These are phyloP conservation scores for Cataglyphis albicans DNA, from an alignment of 2,888 invertebrate genomes.

Conservation along the genomic window DNA sequence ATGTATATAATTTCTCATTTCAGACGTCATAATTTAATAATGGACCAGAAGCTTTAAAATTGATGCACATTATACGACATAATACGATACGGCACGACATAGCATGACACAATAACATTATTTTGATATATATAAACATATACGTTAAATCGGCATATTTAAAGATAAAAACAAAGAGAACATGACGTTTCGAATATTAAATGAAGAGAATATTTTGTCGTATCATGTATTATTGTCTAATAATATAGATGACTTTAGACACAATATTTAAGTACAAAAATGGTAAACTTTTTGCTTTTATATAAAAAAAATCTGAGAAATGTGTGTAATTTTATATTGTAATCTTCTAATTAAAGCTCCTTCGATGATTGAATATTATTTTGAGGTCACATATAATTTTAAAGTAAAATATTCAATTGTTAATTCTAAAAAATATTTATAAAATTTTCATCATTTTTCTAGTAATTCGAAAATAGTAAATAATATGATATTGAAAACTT, in stretches of 20 bases:
- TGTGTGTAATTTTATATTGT: neutral
- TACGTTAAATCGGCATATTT: neutral
- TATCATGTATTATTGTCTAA: neutral
- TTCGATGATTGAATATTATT: neutral
- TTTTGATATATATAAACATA: neutral
- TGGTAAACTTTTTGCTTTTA: neutral
- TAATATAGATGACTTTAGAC: neutral
- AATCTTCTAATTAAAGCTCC: neutral
- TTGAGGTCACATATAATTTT: neutral
- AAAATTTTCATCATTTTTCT: neutral
- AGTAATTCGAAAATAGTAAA: neutral
- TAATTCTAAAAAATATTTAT: neutral
- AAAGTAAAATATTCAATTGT: neutral
- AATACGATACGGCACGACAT: neutral
- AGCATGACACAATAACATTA: neutral
- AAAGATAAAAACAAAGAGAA: neutral
- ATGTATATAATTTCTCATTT: neutral
- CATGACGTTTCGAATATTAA: neutral
- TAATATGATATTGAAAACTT: neutral
- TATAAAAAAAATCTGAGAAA: neutral
- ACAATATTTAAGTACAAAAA: neutral
- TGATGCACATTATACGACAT: constrained; percentile 1
- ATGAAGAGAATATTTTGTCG: neutral
- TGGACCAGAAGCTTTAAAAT: neutral
- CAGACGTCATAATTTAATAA: neutral